Evolutionary conservation across 2,113 vertebrate genomes (phyloP), one percentile per base, ranked within the genome.

Genomic region (Chascanopsetta lugubris): DNA sequence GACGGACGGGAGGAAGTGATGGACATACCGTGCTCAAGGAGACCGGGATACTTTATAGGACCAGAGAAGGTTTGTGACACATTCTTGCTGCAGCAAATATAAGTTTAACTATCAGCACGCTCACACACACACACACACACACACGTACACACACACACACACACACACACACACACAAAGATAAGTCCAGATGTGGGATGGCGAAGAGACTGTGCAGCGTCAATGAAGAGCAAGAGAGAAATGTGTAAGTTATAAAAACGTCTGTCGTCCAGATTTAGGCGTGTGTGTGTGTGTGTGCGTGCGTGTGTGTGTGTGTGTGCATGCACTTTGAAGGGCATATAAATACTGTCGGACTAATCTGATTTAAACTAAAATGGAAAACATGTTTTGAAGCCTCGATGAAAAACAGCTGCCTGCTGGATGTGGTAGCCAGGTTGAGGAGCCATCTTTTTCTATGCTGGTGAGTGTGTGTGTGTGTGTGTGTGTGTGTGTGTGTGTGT

Each of bases 321-420:
- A 22, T 48, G 12, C 45, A 57, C 72, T 80, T 68, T 82, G 75
- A 85, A 70, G 58, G 70, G 61, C 50, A 76, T 61, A 68, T 89
- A 89, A 89, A 88, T 83, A 80, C 74, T 71, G 26, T 27, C 20
- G 29, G 72, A 79, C 86, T 90, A 86, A 84, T 86, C 86, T 85
- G 86, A 90, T 90, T 87, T 89, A 78, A 82, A 75, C 67, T 82
- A 72, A 87, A 88, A 88, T 88, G 82, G 85, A 77, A 90, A 90
- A 84, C 88, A 88, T 76, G 75, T 76, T 87, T 75, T 66, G 75
- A 81, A 82, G 81, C 34, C 27, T 75, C 60, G 75, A 90, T 88
- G 70, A 80, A 69, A 76, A 87, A 70, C 85, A 83, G 72, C 79
- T 88, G 85, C 62, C 27, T 21, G 68, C 43, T 27, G 8, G 84